Evolutionary conservation across 2,888 invertebrate species (phyloP).

Genomic region (Tupiocoris notatus): DNA sequence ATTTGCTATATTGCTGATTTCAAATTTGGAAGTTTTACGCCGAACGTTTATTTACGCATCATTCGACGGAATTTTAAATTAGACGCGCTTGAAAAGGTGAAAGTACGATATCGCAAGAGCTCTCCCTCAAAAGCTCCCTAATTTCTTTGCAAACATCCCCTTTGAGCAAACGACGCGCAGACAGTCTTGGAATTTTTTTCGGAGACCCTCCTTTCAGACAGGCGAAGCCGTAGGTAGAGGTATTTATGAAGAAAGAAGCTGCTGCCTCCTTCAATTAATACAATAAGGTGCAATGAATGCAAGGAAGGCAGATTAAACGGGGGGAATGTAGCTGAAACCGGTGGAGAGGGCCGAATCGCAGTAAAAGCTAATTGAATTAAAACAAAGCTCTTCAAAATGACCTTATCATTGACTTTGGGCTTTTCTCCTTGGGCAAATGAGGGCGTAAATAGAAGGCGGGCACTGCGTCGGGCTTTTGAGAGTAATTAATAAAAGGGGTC

Average conservation of each 20-base stretch:
- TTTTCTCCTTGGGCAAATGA: conserved; percentile 20
- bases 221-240: conserved; percentile 1
- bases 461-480: conserved; percentile 1
- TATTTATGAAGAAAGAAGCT: conserved; percentile 10
- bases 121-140: not conserved
- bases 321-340: not conserved
- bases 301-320: conserved; percentile 32
- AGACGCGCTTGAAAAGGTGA: not conserved
- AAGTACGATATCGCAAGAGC: not conserved
- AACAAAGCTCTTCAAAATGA: conserved; percentile 40
- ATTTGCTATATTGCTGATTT: too few species aligned
- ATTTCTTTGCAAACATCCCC: not conserved
- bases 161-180: not conserved
- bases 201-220: not conserved
- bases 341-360: conserved; percentile 29
- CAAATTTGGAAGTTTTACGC: too few species aligned
- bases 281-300: conserved; percentile 40
- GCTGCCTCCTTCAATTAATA: conserved; percentile 29
- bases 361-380: conserved; percentile 41
- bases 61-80: not conserved
- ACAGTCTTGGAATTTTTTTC: not conserved
- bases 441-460: conserved; percentile 38
- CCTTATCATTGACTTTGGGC: conserved; percentile 37
- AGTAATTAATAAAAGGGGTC: conserved; percentile 29
- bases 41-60: not conserved